phyloP scores from a whole-genome alignment of 2,113 vertebrate genomes.

The Tiliqua scincoides region DNA sequence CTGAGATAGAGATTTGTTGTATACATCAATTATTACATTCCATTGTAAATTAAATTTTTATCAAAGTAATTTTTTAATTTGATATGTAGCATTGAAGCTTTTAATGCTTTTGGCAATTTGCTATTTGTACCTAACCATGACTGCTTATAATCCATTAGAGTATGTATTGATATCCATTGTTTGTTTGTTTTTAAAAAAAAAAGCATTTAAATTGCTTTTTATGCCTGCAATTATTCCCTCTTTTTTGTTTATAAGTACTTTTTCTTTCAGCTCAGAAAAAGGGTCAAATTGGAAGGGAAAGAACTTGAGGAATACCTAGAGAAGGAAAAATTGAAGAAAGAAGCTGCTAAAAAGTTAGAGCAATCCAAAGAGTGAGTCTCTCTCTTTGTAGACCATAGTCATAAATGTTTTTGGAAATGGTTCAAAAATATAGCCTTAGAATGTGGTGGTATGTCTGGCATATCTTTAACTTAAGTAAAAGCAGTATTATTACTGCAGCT shows the following conservation, averaged over 20 bases:
- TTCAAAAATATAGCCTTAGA: not conserved
- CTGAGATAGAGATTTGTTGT: not conserved
- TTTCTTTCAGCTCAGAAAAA: slow-evolving; percentile 86
- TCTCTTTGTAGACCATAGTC: not conserved
- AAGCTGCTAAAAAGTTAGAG: slow-evolving; percentile 96
- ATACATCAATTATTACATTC: not conserved
- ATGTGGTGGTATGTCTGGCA: not conserved
- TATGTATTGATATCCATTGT: not conserved
- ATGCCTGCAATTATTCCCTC: not conserved
- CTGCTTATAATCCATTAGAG: not conserved
- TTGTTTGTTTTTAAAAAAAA: no score
- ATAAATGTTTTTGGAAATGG: not conserved
- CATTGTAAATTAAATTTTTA: not conserved
- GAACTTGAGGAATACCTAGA: slow-evolving; percentile 96
- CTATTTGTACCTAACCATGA: not conserved
- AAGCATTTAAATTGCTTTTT: not conserved
- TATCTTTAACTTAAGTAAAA: no score
- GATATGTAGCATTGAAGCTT: not conserved
- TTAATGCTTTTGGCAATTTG: not conserved
- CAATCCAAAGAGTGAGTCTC: slow-evolving; percentile 96
- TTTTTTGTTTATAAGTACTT: no score
- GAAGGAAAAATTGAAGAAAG: slow-evolving; percentile 96
- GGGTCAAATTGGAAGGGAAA: slow-evolving; percentile 95
- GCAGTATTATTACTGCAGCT: not conserved
- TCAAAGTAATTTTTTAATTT: not conserved